A percentile compares a stretch with the other conserved stretches of the same genome.
These are phyloP conservation scores for Callospermophilus lateralis DNA, from an alignment of 2,113 vertebrate genomes.

Conservation along the genomic window DNA sequence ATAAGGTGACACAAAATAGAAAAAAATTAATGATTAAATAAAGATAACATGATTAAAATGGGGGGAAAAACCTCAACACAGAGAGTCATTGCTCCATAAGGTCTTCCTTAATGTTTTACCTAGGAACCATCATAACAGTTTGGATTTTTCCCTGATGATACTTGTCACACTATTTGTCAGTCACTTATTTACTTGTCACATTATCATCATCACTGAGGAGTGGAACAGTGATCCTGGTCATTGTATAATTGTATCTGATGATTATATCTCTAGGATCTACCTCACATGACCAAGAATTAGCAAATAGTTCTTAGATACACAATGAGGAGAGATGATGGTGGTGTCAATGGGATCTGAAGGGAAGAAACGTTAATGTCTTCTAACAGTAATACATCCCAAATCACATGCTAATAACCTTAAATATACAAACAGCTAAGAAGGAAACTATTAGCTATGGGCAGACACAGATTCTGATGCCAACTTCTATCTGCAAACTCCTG, in stretches of 20 bases:
- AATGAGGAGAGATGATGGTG: not conserved
- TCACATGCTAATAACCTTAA: not conserved
- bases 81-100: not conserved
- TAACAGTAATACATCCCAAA: not conserved
- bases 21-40: not conserved
- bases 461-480: not conserved
- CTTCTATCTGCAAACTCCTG: too few relatives aligned
- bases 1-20: conserved; percentile 10
- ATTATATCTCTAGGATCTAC: not conserved
- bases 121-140: not conserved
- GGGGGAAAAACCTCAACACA: not conserved
- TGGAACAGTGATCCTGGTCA: not conserved
- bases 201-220: not conserved
- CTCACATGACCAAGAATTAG: not conserved
- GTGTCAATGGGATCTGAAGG: not conserved
- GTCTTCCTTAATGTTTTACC: not conserved
- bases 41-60: not conserved
- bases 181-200: not conserved
- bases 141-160: not conserved
- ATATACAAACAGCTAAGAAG: not conserved
- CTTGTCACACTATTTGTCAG: not conserved
- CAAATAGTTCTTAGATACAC: conserved; percentile 1
- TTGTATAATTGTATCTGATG: too few relatives aligned
- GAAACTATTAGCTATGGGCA: not conserved
- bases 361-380: not conserved